A percentile compares a stretch with the other conserved stretches of the same genome.
Evolutionary conservation across 2,797 vertebrate genomes (phyloP).

Genomic region (Falco cherrug): DNA sequence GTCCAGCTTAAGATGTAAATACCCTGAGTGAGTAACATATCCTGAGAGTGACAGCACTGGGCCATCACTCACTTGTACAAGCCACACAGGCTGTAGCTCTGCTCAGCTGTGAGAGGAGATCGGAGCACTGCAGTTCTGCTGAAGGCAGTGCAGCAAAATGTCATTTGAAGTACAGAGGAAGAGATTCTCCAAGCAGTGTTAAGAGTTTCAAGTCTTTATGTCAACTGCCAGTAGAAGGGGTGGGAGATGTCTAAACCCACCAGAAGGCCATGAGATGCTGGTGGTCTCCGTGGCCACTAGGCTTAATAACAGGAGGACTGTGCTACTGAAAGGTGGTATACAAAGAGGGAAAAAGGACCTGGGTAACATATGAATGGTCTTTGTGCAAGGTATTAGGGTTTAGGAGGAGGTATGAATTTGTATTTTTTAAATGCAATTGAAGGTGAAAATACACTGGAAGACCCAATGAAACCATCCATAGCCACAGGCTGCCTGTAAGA

Average conservation of each 20-base stretch:
- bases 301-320: background rate
- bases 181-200: background rate
- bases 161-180: background rate
- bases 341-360: background rate
- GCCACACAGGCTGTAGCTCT: background rate
- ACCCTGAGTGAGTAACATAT: conserved; percentile 29
- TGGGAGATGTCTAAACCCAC: background rate
- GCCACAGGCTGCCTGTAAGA: background rate
- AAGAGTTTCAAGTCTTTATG: background rate
- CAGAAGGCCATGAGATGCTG: rapidly evolving
- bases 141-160: background rate
- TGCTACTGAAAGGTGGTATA: background rate
- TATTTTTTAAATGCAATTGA: background rate
- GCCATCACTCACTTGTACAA: conserved; percentile 41
- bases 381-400: background rate
- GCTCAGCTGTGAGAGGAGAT: background rate
- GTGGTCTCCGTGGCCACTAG: background rate
- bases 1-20: conserved; percentile 20
- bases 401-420: background rate
- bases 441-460: background rate
- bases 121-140: background rate
- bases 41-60: background rate
- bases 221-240: background rate
- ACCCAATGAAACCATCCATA: background rate
- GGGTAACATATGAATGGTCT: background rate